Percentiles rank a stretch among this genome's conserved stretches.
phyloP scores from a whole-genome alignment of 2,888 invertebrate species.

The Entomobrya proxima region DNA sequence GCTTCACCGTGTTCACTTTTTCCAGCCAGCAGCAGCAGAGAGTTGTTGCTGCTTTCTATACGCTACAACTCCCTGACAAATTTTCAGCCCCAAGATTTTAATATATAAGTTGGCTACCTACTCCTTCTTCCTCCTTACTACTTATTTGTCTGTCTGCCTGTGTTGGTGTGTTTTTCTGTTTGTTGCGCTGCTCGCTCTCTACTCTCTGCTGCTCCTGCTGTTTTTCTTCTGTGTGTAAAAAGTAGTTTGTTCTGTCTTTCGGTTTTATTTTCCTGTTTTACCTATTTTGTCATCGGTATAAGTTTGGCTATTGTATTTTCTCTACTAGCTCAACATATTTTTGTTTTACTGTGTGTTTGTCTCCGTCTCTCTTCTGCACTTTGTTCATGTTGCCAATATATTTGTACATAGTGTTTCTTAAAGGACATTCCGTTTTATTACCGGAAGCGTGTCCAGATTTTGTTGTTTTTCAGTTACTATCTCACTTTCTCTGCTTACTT shows the following conservation, averaged over 20 bases:
- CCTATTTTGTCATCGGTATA: too few species aligned
- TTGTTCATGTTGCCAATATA: too few species aligned
- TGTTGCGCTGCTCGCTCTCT: conserved; percentile 9
- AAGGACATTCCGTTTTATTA: too few species aligned
- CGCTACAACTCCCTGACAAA: not conserved
- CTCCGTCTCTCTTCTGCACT: too few species aligned
- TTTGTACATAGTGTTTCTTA: too few species aligned
- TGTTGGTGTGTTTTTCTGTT: not conserved
- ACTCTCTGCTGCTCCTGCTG: conserved; percentile 3
- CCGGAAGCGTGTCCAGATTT: too few species aligned
- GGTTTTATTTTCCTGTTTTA: not conserved
- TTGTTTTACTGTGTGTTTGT: too few species aligned
- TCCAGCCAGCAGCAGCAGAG: not conserved
- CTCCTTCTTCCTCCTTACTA: conserved; percentile 20
- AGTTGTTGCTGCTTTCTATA: conserved; percentile 12
- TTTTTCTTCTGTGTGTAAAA: not conserved
- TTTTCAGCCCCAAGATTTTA: not conserved
- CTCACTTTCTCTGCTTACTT: too few species aligned
- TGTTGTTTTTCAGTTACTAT: too few species aligned
- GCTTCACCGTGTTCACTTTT: not conserved
- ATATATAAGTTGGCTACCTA: conserved; percentile 45
- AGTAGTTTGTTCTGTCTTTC: not conserved
- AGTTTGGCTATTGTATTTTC: too few species aligned
- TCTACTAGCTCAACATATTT: too few species aligned
- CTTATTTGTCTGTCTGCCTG: conserved; percentile 22